Base-by-base conservation (phyloP, 2,797 vertebrate species). In the Chiroxiphia lanceolata region DNA sequence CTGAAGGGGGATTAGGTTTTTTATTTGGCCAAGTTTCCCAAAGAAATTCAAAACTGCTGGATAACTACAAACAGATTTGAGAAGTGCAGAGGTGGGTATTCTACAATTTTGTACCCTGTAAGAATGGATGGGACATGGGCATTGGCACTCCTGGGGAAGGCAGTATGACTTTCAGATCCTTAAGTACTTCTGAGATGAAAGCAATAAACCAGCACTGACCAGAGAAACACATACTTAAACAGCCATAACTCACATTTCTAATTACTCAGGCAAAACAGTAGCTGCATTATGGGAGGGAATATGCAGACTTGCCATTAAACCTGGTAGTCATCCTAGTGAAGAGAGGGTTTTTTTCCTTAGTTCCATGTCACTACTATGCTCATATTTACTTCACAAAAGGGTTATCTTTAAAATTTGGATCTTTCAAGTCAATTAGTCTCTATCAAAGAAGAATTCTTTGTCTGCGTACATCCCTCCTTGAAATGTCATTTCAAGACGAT, bases 401-500 rank as follows among this genome's bases (percentile, higher is more conserved):
- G 13, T 9, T 64, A 29, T 38, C 45, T 71, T 71, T 78, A 85
- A 82, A 84, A 78, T 78, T 11, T 38, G 9, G 20, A 70, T 77
- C 38, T 64, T 81, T 61, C 48, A 56, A 54, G 31, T 60, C 34
- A 76, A 44, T 67, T 82, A 96, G 68, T 45, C 11, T 75, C 57
- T 68, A 56, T 13, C n/a, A 90, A 88, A 81, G 34, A 86, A 59
- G 34, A 82, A 72, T 42, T 63, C 44, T 75, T 83, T 72, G 42
- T 75, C 69, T 83, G 70, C 36, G 40, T 47, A 77, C 44, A 67
- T 19, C 48, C 74, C 4, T 4, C 45, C 48, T 85, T 45, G 36
- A 93, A 95, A 87, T 67, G 57, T 61, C 87, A 91, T 36, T 65
- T 91, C 44, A 72, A 87, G 69, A 86, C 36, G 77, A 81, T 54